Conservation (phyloP, 2,888 invertebrate genomes). For the Zygothrica quintamaculata region DNA sequence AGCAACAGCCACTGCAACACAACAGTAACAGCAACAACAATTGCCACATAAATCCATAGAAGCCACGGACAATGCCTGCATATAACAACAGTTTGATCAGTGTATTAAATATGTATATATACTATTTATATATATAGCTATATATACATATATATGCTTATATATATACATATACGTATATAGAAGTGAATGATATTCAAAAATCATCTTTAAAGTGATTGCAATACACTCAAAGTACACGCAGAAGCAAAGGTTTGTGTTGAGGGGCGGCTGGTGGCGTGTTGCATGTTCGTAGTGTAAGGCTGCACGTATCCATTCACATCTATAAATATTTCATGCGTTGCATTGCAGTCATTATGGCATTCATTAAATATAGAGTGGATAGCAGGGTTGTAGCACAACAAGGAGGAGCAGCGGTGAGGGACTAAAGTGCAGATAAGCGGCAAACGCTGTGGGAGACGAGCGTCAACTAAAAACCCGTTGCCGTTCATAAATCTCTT, state of each 20-base stretch:
- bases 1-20: constrained; percentile 16
- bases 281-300: not conserved
- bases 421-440: constrained; percentile 48
- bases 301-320: constrained; percentile 52
- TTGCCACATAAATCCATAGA: not conserved
- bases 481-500: constrained; percentile 75
- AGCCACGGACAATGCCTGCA: constrained; percentile 21
- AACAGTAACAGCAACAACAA: constrained; percentile 19
- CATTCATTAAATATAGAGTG: constrained; percentile 78
- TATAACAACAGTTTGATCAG: constrained; percentile 37
- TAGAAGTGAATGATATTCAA: constrained; percentile 21
- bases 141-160: constrained; percentile 7
- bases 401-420: not conserved
- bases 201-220: constrained; percentile 33
- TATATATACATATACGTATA: constrained; percentile 19
- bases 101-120: constrained; percentile 1
- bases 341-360: constrained; percentile 81
- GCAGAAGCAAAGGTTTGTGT: too few relatives aligned
- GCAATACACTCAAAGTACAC: not conserved
- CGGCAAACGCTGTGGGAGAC: constrained; percentile 50
- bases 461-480: constrained; percentile 69
- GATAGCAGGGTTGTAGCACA: constrained; percentile 32
- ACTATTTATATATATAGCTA: not conserved
- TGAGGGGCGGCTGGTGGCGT: too few relatives aligned
- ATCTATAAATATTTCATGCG: constrained; percentile 79